These are phyloP conservation scores for Drosophila malerkotliana DNA, from an alignment of 1,140 invertebrate genomes.

Conservation along the genomic window DNA sequence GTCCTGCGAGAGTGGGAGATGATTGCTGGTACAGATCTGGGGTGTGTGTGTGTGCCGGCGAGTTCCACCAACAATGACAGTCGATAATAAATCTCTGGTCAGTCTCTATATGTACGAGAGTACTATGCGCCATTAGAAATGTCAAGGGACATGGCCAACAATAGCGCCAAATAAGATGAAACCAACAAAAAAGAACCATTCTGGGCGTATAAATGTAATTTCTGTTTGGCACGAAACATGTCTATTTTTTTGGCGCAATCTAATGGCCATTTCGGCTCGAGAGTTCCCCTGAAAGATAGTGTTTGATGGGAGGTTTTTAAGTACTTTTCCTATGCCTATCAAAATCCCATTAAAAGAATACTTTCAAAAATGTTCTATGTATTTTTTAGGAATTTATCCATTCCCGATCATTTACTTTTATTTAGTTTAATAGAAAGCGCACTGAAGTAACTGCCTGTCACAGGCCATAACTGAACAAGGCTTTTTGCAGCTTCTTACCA, in stretches of 20 bases:
- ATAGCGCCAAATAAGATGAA: constrained; percentile 52
- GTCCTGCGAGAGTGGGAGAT: constrained; percentile 31
- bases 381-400: background rate
- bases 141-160: constrained; percentile 63
- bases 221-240: constrained; percentile 70
- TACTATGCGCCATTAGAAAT: constrained; percentile 57
- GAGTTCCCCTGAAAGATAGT: constrained; percentile 14
- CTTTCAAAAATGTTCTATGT: background rate
- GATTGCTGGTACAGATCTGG: constrained; percentile 20
- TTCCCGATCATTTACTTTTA: constrained; percentile 64
- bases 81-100: constrained; percentile 76
- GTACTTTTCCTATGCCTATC: background rate
- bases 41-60: background rate
- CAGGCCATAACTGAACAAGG: constrained; percentile 43
- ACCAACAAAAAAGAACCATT: constrained; percentile 19
- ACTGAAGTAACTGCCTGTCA: constrained; percentile 61
- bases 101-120: constrained; percentile 34
- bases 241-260: constrained; percentile 32
- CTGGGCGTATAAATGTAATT: constrained; percentile 59
- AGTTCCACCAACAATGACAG: constrained; percentile 52
- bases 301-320: constrained; percentile 1
- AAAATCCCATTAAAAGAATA: background rate
- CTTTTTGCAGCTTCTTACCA: constrained; percentile 39
- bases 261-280: constrained; percentile 29
- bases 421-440: constrained; percentile 68